Evolutionary conservation across 2,797 vertebrate genomes (phyloP), one percentile per base, ranked within the genome.

Genomic region (Macropodus opercularis): DNA sequence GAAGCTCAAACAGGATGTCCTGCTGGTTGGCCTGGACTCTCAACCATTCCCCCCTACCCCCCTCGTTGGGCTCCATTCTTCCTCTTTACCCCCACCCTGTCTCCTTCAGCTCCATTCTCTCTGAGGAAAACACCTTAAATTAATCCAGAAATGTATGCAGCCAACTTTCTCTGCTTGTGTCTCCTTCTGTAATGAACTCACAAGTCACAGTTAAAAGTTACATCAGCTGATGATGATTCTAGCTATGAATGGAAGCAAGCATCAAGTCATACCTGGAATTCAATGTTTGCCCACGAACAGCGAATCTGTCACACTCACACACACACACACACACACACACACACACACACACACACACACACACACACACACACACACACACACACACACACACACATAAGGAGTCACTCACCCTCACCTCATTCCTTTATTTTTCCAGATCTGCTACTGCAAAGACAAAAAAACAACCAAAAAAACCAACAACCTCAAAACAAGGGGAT

Each of bases 1-100:
- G 92, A 89, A 90, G 91, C 91, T 91, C 90, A 92, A 92, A 92
- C 91, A 92, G 94, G 92, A 93, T 91, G 91, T 93, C 93, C 93
- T 42, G 88, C 91, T 94, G 79, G 88, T 86, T 91, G 80, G 89
- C 79, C 67, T 82, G 84, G 90, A 84, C 90, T 86, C 82, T 83
- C 90, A 91, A 90, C 85, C 76, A 18, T 58, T 54, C 65, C 40
- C 29, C 66, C 24, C 31, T 47, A n/a, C 53, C 14, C 64, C 42
- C 42, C 48, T 19, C 51, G 47, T 29, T 36, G 0, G 26, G 23
- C 63, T 68, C 61, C 32, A 73, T 84, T 83, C 70, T 77, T 72
- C 58, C 53, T 51, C 46, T n/a, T 3, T 3, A 7, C 31, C 56
- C 41, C 13, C 13, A 18, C n/a, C 43, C 10, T 22, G 15, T 18